Percentiles rank a stretch among this genome's conserved stretches.
These are phyloP conservation scores for Diglossa cyanea DNA, from an alignment of 2,797 vertebrate genomes.

Conservation along the genomic window DNA sequence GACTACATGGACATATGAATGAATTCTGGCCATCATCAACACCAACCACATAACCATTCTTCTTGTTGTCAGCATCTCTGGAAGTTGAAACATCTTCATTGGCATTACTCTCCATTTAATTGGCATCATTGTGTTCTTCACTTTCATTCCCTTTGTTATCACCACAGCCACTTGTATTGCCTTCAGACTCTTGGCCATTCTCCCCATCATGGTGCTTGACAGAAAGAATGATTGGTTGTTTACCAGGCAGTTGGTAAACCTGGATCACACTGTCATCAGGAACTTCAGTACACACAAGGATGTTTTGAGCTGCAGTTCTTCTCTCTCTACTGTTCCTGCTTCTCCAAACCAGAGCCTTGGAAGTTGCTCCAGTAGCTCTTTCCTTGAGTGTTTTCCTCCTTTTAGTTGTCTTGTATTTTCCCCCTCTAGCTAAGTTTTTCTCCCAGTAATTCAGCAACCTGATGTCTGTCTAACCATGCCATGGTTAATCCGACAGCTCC, in stretches of 20 bases:
- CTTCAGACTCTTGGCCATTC: slow-evolving; percentile 35
- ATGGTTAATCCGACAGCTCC: neutral
- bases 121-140: slow-evolving; percentile 23
- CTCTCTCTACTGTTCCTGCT: slow-evolving; percentile 19
- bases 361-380: slow-evolving; percentile 13
- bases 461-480: neutral
- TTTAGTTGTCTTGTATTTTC: neutral
- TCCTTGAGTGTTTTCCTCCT: neutral
- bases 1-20: slow-evolving; percentile 93
- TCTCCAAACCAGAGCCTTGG: slow-evolving; percentile 35
- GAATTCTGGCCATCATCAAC: slow-evolving; percentile 40
- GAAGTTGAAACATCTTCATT: slow-evolving; percentile 23
- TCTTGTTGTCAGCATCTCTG: slow-evolving; percentile 23
- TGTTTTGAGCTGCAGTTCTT: slow-evolving; percentile 16
- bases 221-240: neutral
- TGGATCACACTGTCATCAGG: neutral
- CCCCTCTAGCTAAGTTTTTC: neutral
- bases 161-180: slow-evolving; percentile 43
- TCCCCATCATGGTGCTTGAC: slow-evolving; percentile 47
- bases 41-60: slow-evolving; percentile 49
- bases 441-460: neutral
- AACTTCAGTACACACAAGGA: slow-evolving; percentile 1
- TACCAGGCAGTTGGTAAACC: neutral
- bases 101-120: slow-evolving; percentile 42
- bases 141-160: slow-evolving; percentile 34